Conservation (phyloP, 2,797 vertebrate genomes). For the Caiman crocodilus region DNA sequence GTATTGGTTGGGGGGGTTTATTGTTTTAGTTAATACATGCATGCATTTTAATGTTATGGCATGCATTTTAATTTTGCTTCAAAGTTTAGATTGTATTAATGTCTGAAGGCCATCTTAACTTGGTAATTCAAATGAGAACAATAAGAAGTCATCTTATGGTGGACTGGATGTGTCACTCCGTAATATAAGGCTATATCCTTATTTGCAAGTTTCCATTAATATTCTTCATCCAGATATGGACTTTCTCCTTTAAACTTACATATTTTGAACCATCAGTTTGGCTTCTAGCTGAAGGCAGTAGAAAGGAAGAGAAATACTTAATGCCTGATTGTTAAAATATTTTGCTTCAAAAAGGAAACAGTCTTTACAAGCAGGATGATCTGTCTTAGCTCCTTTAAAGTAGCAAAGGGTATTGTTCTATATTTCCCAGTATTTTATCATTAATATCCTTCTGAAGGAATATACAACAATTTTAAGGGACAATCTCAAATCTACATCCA, state of each 20-base stretch:
- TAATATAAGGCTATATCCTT: background rate
- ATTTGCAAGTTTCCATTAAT: background rate
- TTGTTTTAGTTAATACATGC: background rate
- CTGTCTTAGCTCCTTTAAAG: background rate
- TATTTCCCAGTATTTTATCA: background rate
- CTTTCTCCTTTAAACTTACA: background rate
- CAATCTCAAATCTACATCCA: no score
- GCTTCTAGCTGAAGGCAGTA: no score
- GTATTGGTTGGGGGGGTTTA: background rate
- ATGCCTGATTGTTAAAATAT: background rate
- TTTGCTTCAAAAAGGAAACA: background rate
- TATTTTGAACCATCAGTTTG: no score
- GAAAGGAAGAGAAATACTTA: background rate
- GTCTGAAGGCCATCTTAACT: background rate
- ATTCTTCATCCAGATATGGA: background rate
- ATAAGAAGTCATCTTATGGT: background rate
- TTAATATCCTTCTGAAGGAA: background rate
- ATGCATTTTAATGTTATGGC: background rate
- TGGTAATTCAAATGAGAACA: background rate
- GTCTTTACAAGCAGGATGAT: background rate
- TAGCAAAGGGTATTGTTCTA: background rate
- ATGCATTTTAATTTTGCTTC: background rate
- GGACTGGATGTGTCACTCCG: background rate
- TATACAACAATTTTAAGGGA: no score
- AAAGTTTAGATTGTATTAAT: background rate